A percentile compares a stretch with the other conserved stretches of the same genome.
These are phyloP conservation scores for Rhamphomyia laevipes DNA, from an alignment of 2,888 invertebrate genomes.

Conservation along the genomic window DNA sequence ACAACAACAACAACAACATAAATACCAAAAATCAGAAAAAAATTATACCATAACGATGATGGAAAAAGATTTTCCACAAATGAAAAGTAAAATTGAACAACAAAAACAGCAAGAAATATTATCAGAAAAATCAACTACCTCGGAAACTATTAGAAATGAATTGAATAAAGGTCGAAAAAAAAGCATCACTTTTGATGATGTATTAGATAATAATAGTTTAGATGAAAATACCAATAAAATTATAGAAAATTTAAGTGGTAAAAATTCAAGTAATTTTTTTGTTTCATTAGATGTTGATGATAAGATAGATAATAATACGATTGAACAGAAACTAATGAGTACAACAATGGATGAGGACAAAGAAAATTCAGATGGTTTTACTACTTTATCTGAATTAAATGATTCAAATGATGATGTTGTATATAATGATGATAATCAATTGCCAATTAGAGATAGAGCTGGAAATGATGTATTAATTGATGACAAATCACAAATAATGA, in stretches of 20 bases:
- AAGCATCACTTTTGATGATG: constrained; percentile 16
- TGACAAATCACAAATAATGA: constrained; percentile 36
- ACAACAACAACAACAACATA: not conserved
- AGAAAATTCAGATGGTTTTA: constrained; percentile 31
- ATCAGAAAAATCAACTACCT: constrained; percentile 13
- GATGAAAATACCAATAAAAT: no score
- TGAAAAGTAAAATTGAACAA: constrained; percentile 10
- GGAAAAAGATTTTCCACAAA: not conserved
- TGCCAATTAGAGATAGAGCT: constrained; percentile 1
- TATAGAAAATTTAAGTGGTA: no score
- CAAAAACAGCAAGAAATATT: constrained; percentile 3
- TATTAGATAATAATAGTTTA: no score
- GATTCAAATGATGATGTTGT: constrained; percentile 23
- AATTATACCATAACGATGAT: constrained; percentile 8
- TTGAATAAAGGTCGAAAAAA: constrained; percentile 23
- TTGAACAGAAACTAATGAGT: not conserved
- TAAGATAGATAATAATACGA: constrained; percentile 2
- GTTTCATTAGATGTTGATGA: constrained; percentile 12
- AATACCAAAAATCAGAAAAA: constrained; percentile 10
- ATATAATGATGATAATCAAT: not conserved
- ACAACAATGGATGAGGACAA: constrained; percentile 20
- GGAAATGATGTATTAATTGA: constrained; percentile 20
- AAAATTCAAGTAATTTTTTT: no score
- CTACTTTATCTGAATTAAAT: constrained; percentile 34
- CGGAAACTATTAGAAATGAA: constrained; percentile 21